phyloP scores from a whole-genome alignment of 2,888 invertebrate species.

The Chrysolina oricalcia region DNA sequence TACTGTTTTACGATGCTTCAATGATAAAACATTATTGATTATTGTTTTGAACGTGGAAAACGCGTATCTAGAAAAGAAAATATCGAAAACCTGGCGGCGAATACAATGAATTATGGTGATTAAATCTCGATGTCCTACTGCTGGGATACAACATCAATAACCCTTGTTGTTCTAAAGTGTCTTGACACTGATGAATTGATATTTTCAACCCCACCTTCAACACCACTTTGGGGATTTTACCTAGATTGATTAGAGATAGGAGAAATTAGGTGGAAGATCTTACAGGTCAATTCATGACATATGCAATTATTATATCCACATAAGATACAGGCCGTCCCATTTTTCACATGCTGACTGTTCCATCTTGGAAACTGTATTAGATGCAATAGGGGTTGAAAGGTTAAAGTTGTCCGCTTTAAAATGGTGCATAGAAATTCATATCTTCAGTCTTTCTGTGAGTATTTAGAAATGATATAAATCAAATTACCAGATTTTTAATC shows the following conservation, averaged over 20 bases:
- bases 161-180: background rate
- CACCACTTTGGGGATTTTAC: background rate
- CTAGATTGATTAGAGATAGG: background rate
- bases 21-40: background rate
- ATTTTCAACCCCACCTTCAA: background rate
- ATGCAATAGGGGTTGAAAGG: background rate
- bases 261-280: too few species aligned
- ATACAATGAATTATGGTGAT: background rate
- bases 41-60: background rate
- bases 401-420: background rate
- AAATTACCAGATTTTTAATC: too few species aligned
- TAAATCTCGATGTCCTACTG: background rate
- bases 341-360: too few species aligned
- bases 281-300: too few species aligned
- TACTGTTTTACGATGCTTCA: slow-evolving; percentile 5
- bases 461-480: too few species aligned
- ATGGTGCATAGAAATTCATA: too few species aligned
- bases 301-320: too few species aligned
- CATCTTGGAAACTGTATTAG: too few species aligned
- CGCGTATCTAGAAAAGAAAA: background rate
- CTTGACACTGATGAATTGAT: background rate
- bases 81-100: background rate
- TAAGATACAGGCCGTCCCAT: background rate
- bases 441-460: too few species aligned
- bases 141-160: background rate